Evolutionary conservation across 2,888 invertebrate genomes (phyloP).

Genomic region (Cryptosula pallasiana): DNA sequence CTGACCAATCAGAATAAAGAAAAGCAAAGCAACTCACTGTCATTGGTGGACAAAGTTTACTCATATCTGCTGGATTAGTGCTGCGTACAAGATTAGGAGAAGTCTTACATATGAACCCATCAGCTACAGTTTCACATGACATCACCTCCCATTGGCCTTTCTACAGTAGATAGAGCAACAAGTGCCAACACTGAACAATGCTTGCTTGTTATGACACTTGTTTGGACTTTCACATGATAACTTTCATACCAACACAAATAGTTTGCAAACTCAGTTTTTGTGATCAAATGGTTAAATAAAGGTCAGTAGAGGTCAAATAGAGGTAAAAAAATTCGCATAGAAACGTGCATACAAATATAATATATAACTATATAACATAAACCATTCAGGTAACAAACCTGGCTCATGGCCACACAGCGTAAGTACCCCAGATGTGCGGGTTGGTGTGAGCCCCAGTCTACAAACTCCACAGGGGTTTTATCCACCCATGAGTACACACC

Average conservation of each 20-base stretch:
- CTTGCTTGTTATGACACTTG: no score
- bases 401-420: background rate
- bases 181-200: background rate
- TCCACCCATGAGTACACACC: background rate
- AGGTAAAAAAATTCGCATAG: no score
- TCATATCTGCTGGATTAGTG: background rate
- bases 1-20: no score
- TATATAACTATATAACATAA: no score
- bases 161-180: background rate
- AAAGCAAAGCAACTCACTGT: no score
- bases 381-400: no score
- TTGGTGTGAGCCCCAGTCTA: slow-evolving; percentile 10
- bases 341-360: no score
- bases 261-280: no score
- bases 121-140: slow-evolving; percentile 5
- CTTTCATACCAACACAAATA: no score
- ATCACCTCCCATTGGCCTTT: slow-evolving; percentile 12
- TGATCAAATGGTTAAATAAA: no score
- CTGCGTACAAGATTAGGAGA: background rate
- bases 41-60: slow-evolving; percentile 4
- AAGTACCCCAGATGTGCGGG: background rate
- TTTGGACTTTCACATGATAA: no score
- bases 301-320: no score
- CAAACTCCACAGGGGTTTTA: background rate
- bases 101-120: slow-evolving; percentile 17